phyloP scores from a whole-genome alignment of 2,888 invertebrate species.

The Bugula neritina region DNA sequence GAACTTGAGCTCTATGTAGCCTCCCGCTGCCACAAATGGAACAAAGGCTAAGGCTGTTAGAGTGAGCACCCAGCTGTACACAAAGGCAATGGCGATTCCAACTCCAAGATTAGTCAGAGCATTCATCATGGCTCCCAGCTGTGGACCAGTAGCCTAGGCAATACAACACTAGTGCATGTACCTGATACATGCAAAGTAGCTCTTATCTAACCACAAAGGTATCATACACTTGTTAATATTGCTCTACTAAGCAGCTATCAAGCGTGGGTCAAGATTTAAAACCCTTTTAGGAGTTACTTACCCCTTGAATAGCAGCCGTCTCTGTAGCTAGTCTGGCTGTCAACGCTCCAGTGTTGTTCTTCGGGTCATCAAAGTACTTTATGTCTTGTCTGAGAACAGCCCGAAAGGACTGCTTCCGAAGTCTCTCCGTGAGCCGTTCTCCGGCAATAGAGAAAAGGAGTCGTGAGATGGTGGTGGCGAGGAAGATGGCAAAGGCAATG shows the following conservation, averaged over 20 bases:
- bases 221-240: too few relatives aligned
- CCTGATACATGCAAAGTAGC: too few relatives aligned
- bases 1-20: constrained; percentile 50
- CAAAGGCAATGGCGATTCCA: constrained; percentile 54
- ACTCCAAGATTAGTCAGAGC: constrained; percentile 49
- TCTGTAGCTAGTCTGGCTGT: constrained; percentile 51
- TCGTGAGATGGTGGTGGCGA: constrained; percentile 28
- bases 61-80: constrained; percentile 55
- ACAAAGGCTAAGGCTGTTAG: constrained; percentile 51
- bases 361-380: constrained; percentile 47
- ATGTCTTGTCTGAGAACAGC: constrained; percentile 56
- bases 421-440: constrained; percentile 69
- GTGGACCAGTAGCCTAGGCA: constrained; percentile 52
- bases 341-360: constrained; percentile 49
- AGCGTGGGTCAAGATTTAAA: too few relatives aligned
- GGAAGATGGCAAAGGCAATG: constrained; percentile 31
- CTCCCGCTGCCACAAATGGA: constrained; percentile 53
- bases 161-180: background rate
- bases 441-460: constrained; percentile 70
- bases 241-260: too few relatives aligned
- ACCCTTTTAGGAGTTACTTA: too few relatives aligned
- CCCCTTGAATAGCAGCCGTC: constrained; percentile 51
- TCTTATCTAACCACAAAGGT: too few relatives aligned
- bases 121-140: constrained; percentile 52
- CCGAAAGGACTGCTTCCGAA: constrained; percentile 56